Base-by-base conservation (phyloP, 1,140 invertebrate species). In the Diprion similis region DNA sequence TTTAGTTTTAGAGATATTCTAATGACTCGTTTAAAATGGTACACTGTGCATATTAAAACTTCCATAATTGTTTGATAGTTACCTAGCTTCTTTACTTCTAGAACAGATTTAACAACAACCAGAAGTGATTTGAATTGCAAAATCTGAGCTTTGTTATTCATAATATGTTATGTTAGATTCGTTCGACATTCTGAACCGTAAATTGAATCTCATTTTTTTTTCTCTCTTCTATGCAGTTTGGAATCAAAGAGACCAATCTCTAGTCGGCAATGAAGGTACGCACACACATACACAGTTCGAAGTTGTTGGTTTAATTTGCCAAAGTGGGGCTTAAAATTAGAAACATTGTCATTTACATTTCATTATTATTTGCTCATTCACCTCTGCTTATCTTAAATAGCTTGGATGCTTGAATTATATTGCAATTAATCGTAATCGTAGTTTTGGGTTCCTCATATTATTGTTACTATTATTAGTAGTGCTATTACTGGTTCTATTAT, bases 181-280 rank as follows among this genome's bases (percentile, higher is more conserved):
- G 8, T 4, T 9, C 51, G n/a, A 8, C 9, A 59, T 59, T 17
- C 11, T 59, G 6, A 17, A 4, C n/a, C 51, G 6, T 37, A 59
- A 59, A 59, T 59, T 9, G 1, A 15, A 17, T 17, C 51, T 59
- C n/a, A 59, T 13, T 59, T 59, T 59, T 59, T 59, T 59, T 59
- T 59, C 79, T 77, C 83, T 81, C 84, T 75, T 84, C 78, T 66
- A 77, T 78, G 81, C 84, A 88, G 86, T 87, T 48, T 81, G 81
- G 80, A 85, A 82, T 79, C 73, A 80, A 76, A 82, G 78, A 79
- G 83, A 87, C 78, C 80, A 84, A 78, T 83, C 78, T 85, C 85
- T 88, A 78, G 87, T 88, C 75, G 76, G 69, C 77, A 85, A 85
- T 80, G 85, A 85, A 88, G 87, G 87, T 88, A 88, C 83, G 86